Evolutionary conservation across 2,113 vertebrate genomes (phyloP), one percentile per base, ranked within the genome.

Genomic region (Oophaga pumilio): DNA sequence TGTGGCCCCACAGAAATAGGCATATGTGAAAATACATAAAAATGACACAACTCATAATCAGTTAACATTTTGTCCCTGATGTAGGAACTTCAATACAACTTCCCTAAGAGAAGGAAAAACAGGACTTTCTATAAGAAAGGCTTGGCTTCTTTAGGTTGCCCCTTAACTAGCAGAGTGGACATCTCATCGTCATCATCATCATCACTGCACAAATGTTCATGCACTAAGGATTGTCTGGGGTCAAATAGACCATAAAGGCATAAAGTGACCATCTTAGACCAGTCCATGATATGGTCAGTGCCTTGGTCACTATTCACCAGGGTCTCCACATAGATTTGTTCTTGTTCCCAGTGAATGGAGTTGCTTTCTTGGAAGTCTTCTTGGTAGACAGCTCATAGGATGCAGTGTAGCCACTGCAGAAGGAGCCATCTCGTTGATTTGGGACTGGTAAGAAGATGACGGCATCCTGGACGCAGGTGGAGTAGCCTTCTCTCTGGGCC

Each of bases 401-500:
- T 28, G 77, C 22, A 15, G 69, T 13, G 73, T 92, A 90, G 15
- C 64, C 84, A 49, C 87, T 88, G 43, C 92, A 91, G 49, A 89
- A 85, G n/a, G 91, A 90, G 6, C 91, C 89, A 3, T n/a, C 24
- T 20, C 83, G 17, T 18, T 89, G 90, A 17, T 82, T 74, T 18
- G 82, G 85, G 50, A 71, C 57, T 9, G 91, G 87, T 26, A 93
- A 87, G 81, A 92, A 92, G 66, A 89, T 88, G 9, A 93, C 82
- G 56, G 91, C 92, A 79, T 93, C 92, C 64, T 92, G 90, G 59
- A 94, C 88, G 82, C 92, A 92, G 84, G 90, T 91, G 7, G 92
- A 90, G 84, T 92, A 92, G 13, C 92, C 91, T n/a, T 89, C 89
- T 0, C 88, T 86, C 71, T 91, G 90, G 76, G 85, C 83, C 24